Base-by-base conservation (phyloP, 2,797 vertebrate genomes). In the Corythornis leucogaster region DNA sequence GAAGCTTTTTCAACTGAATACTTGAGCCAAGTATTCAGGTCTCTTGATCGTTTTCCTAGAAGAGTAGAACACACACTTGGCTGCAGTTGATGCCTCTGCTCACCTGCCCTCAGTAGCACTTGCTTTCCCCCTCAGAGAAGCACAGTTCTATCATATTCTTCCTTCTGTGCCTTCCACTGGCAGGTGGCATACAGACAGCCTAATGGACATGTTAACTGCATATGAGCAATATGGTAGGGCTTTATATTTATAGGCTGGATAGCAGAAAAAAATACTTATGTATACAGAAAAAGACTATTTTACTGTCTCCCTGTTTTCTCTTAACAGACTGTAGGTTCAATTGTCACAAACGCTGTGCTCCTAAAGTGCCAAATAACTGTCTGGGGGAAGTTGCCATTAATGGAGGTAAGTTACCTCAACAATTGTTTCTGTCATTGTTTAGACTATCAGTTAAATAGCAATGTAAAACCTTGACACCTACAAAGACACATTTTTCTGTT, bases 301-400 rank as follows among this genome's bases (percentile, higher is more conserved):
- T 80, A 11, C 54, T 14, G 11, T 46, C 9, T 90, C 31, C 11
- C 16, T 85, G 94, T 79, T 26, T 90, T 80, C 63, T 68, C 12
- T 76, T 58, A 83, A 50, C 95, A 99, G 99, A 99, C 95, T 99
- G 99, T 97, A 99, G 98, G 93, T 99, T 99, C 97, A 99, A 99
- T 95, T 99, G 99, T 95, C 99, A 99, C 89, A 99, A 99, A 96
- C 98, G 99, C 80, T 99, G 99, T 97, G 98, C 99, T 66, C 96
- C 98, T 4, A 99, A 99, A 98, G 99, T 99, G 89, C 99, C 99
- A 81, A 99, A 99, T 98, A 99, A 99, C 98, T 99, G 99, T 93
- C 98, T 99, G 62, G 99, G 99, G 50, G 99, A 99, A 96, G 99
- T 99, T 91, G 98, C 98, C 88, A 98, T 98, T 95, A 99, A 99